These are phyloP conservation scores for Campoplex capitator DNA, from an alignment of 2,888 invertebrate species.

Conservation along the genomic window DNA sequence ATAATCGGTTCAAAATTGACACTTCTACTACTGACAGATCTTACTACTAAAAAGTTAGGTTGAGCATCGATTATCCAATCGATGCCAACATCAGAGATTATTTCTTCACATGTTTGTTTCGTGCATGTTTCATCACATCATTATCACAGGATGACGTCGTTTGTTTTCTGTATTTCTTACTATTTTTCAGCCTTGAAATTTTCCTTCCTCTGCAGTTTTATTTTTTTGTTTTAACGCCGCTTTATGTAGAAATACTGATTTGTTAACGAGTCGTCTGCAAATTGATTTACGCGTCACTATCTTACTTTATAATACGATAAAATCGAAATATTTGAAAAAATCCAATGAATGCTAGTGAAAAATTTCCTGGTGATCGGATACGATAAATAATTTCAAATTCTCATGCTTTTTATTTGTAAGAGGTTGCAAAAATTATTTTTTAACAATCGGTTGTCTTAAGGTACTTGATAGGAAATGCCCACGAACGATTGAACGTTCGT, in stretches of 20 bases:
- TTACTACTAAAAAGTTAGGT: neutral
- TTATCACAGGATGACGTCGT: neutral
- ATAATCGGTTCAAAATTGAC: neutral
- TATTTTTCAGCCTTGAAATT: neutral
- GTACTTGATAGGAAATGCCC: constrained; percentile 65
- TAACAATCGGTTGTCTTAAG: constrained; percentile 65
- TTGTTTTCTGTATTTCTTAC: neutral
- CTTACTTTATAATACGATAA: no score
- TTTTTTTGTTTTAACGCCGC: neutral
- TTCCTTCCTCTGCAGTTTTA: neutral
- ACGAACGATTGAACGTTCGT: constrained; percentile 42
- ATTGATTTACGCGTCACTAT: neutral
- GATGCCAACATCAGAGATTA: neutral
- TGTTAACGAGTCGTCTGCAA: neutral
- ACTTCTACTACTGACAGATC: neutral
- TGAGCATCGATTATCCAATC: neutral
- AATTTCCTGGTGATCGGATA: neutral
- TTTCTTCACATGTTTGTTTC: neutral
- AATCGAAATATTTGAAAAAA: no score
- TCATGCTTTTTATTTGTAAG: constrained; percentile 59
- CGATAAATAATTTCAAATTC: constrained; percentile 42
- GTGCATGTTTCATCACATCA: no score
- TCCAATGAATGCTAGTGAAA: no score
- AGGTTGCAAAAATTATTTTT: constrained; percentile 62
- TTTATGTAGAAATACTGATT: neutral